Evolutionary conservation across 1,140 invertebrate species (phyloP).

Genomic region (Euura saliciscinereae): DNA sequence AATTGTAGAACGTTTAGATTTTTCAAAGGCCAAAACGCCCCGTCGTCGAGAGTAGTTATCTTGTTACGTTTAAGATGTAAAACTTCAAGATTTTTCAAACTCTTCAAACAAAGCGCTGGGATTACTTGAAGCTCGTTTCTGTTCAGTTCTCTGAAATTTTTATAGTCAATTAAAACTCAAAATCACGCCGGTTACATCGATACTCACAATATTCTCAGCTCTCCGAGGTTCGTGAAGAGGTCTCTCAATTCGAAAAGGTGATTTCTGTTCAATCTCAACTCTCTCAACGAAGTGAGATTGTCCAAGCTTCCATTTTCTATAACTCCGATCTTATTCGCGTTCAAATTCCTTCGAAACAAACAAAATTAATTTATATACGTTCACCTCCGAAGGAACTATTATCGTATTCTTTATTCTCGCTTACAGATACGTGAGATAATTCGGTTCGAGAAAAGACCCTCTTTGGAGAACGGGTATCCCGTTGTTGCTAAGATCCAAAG

Average conservation of each 20-base stretch:
- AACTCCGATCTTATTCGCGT: conserved; percentile 73
- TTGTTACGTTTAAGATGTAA: conserved; percentile 82
- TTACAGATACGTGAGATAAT: conserved; percentile 57
- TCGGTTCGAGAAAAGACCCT: conserved; percentile 57
- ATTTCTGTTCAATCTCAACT: conserved; percentile 85
- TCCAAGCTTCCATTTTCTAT: conserved; percentile 74
- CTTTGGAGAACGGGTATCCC: conserved; percentile 62
- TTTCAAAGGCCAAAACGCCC: conserved; percentile 85
- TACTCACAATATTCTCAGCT: conserved; percentile 75
- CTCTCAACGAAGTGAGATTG: conserved; percentile 73
- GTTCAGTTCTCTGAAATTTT: conserved; percentile 75
- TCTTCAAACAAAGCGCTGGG: conserved; percentile 80
- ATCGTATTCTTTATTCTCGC: conserved; percentile 34
- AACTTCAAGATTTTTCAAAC: conserved; percentile 71
- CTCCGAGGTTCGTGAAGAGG: conserved; percentile 72
- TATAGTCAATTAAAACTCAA: conserved; percentile 16
- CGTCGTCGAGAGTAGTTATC: conserved; percentile 79
- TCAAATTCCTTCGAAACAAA: conserved; percentile 69
- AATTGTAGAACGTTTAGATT: conserved; percentile 65
- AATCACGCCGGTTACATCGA: conserved; percentile 15
- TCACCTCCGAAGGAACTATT: background rate
- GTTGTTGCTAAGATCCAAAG: conserved; percentile 70
- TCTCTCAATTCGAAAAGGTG: conserved; percentile 72
- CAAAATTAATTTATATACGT: conserved; percentile 19
- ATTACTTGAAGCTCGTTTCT: conserved; percentile 80